Evolutionary conservation across 2,888 invertebrate species (phyloP).

Genomic region (Sympetrum striolatum): DNA sequence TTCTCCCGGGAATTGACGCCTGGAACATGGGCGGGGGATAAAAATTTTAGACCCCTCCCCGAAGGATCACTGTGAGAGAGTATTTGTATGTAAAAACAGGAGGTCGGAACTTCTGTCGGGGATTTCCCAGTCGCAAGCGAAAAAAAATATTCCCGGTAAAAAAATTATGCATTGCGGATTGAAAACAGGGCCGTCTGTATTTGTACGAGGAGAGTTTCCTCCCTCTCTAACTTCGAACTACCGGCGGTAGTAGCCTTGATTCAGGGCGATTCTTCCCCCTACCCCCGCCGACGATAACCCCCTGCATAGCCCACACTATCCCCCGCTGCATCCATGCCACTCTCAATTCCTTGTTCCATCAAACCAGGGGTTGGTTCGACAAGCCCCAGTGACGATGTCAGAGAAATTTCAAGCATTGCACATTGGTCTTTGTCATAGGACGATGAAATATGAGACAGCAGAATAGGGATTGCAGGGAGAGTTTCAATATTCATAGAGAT

Average conservation of each 20-base stretch:
- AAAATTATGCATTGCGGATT: slow-evolving; percentile 4
- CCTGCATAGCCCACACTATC: neutral
- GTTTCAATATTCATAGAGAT: neutral
- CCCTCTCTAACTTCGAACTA: neutral
- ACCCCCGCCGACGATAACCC: neutral
- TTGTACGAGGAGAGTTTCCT: neutral
- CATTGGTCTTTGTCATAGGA: neutral
- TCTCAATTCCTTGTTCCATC: neutral
- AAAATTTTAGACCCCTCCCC: slow-evolving; percentile 24
- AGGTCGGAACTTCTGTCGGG: neutral
- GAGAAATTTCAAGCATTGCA: slow-evolving; percentile 22
- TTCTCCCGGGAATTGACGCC: slow-evolving; percentile 36
- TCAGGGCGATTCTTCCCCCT: neutral
- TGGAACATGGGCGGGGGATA: slow-evolving; percentile 16
- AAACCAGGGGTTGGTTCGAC: slow-evolving; percentile 1
- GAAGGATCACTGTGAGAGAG: neutral
- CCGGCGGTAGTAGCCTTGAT: neutral
- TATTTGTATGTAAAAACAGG: neutral
- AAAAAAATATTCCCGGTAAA: neutral
- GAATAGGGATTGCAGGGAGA: neutral
- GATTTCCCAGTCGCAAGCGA: neutral
- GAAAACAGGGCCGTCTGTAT: slow-evolving; percentile 9
- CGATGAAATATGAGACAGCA: slow-evolving; percentile 13
- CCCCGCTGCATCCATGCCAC: neutral
- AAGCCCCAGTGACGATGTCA: slow-evolving; percentile 30